Percentiles rank a stretch among this genome's conserved stretches.
Evolutionary conservation across 2,113 vertebrate species (phyloP).

Genomic region (Oceanites oceanicus): DNA sequence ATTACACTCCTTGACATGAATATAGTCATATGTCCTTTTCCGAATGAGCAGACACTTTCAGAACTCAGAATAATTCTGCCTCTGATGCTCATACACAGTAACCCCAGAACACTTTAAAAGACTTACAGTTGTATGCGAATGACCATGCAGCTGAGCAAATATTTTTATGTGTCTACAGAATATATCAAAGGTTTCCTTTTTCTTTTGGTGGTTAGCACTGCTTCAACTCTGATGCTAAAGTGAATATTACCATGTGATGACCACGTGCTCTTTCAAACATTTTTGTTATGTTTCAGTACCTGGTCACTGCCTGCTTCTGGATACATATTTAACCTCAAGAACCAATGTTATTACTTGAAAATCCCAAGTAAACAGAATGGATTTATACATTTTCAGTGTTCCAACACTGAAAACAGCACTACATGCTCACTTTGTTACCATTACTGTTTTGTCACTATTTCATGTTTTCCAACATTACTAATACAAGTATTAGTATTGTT

Average conservation of each 20-base stretch:
- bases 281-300: neutral
- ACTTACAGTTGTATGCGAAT: neutral
- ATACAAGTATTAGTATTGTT: neutral
- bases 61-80: constrained; percentile 10
- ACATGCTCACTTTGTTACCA: fast-evolving
- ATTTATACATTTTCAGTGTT: neutral
- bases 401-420: neutral
- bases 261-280: neutral
- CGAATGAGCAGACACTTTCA: neutral
- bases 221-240: neutral
- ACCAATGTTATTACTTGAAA: neutral
- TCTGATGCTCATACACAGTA: neutral
- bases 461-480: neutral
- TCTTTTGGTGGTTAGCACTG: neutral
- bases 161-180: neutral
- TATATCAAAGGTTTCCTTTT: neutral
- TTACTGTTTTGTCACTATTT: neutral
- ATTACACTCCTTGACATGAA: neutral
- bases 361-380: neutral
- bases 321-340: neutral
- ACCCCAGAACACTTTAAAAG: neutral
- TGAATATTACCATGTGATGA: neutral
- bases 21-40: neutral
- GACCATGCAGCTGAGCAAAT: neutral
- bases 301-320: neutral